Evolutionary conservation across 2,113 vertebrate species (phyloP).

Genomic region (Zosterops lateralis): DNA sequence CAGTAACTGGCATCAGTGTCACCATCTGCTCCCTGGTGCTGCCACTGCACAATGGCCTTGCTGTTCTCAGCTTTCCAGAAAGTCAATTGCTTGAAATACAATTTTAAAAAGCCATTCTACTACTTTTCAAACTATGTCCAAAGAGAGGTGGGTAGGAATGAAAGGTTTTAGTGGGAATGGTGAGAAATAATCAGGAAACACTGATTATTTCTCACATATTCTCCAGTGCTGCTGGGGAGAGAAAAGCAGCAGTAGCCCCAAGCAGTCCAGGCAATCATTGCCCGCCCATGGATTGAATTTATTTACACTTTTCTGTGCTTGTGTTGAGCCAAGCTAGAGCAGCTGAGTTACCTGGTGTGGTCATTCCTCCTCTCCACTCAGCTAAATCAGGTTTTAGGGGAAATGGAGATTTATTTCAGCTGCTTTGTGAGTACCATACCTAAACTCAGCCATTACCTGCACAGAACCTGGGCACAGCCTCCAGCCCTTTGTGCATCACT

Average conservation of each 20-base stretch:
- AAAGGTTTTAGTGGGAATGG: background rate
- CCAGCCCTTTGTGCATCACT: background rate
- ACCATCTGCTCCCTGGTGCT: conserved; percentile 17
- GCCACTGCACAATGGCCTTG: background rate
- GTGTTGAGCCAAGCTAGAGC: background rate
- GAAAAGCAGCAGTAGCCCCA: background rate
- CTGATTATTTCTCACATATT: background rate
- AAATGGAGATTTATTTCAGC: background rate
- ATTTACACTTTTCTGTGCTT: background rate
- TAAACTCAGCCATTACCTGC: background rate
- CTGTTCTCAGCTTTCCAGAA: background rate
- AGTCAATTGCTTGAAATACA: background rate
- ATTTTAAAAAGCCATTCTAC: background rate
- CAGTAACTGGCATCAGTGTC: background rate
- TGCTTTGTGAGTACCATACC: background rate
- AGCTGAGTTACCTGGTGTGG: background rate
- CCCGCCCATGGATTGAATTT: background rate
- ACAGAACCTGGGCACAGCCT: background rate
- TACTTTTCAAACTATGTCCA: background rate
- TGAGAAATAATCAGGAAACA: background rate
- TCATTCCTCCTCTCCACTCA: background rate
- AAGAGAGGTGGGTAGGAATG: background rate
- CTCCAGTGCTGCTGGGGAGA: background rate
- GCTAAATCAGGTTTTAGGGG: background rate
- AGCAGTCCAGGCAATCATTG: background rate